Evolutionary conservation across 2,797 vertebrate genomes (phyloP), one percentile per base, ranked within the genome.

Genomic region (Allobates femoralis): DNA sequence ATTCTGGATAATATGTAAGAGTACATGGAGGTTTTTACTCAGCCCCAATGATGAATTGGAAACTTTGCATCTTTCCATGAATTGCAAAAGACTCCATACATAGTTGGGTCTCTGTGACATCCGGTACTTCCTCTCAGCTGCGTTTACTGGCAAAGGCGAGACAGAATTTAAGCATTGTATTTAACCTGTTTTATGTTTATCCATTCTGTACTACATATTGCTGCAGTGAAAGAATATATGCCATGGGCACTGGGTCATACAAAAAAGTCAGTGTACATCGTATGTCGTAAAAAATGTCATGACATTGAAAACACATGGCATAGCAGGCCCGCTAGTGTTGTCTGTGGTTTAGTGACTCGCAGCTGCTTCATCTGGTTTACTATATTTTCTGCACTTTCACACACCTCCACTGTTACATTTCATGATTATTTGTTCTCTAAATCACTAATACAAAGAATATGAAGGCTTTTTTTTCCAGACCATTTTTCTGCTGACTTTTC

Each of bases 141-240:
- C 19, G 23, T 62, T 79, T 83, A 56, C 66, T 79, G 76, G 58
- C 41, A 87, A 66, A 71, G 77, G 3, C 6, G 15, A 28, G 30
- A 58, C 18, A 34, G 37, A 32, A n/a, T 7, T 10, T 30, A 16
- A 55, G 34, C 56, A 28, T 16, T 46, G 30, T 51, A 26, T 73
- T 28, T 56, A 71, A 14, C 51, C 56, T n/a, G 50, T 26, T 58
- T 81, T 28, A 28, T 50, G 7, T 4, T 14, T 69, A 19, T 23
- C 19, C 32, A 18, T 69, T 69, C 32, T 34, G 16, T 15, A 30
- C 30, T 30, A 67, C 1, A 1, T 30, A 5, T 66, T 69, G 32
- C 6, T 71, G 26, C 34, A 71, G 32, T 71, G 34, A 23, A 16
- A 37, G 11, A n/a, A 46, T 46, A 7, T 21, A 50, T 26, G 15